A percentile compares a stretch with the other conserved stretches of the same genome.
These are phyloP conservation scores for Lamprotornis superbus DNA, from an alignment of 2,113 vertebrate genomes.

Conservation along the genomic window DNA sequence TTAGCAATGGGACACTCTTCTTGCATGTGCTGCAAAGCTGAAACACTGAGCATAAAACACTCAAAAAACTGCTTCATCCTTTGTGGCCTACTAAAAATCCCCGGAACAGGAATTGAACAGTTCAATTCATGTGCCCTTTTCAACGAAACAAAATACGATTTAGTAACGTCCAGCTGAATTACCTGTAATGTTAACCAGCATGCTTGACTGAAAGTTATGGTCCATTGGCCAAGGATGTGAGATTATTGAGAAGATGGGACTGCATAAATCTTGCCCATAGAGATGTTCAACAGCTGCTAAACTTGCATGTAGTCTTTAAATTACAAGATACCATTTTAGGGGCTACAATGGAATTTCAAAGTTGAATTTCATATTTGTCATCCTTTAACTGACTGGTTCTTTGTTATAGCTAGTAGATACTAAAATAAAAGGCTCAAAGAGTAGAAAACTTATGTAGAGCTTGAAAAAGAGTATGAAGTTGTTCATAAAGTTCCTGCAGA, in stretches of 20 bases:
- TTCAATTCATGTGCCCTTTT: neutral
- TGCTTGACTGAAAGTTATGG: neutral
- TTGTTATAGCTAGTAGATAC: neutral
- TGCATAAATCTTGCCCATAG: neutral
- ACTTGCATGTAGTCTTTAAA: neutral
- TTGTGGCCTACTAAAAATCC: neutral
- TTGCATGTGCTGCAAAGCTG: neutral
- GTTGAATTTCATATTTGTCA: neutral
- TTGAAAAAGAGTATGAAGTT: neutral
- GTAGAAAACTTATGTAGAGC: neutral
- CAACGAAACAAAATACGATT: neutral
- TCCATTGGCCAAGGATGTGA: neutral
- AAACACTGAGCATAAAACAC: neutral
- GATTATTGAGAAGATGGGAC: neutral
- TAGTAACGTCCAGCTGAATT: neutral
- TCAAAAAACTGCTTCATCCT: neutral
- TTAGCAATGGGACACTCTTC: neutral
- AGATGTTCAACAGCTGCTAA: neutral
- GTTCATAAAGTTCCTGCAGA: neutral
- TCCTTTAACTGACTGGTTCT: neutral
- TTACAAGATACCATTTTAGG: neutral
- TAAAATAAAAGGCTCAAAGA: neutral
- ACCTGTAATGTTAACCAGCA: neutral
- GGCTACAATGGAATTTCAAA: neutral
- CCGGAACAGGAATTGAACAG: neutral